Evolutionary conservation across 2,797 vertebrate genomes (phyloP).

Genomic region (Hapalemur alaotrensis): DNA sequence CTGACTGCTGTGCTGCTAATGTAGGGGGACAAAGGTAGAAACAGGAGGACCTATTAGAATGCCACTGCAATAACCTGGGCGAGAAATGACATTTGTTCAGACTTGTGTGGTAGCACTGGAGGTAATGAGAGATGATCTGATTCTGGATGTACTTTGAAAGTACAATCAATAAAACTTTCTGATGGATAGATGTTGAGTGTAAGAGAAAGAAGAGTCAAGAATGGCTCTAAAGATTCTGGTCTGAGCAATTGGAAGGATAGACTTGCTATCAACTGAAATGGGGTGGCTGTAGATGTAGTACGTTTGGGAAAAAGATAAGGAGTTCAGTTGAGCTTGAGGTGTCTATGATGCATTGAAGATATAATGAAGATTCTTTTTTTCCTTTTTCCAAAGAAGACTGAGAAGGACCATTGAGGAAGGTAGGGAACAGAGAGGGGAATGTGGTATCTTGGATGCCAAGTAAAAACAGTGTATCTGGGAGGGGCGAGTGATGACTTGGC

Average conservation of each 20-base stretch:
- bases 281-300: neutral
- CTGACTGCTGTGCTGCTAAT: neutral
- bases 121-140: neutral
- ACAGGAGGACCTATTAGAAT: neutral
- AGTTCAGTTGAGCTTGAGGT: neutral
- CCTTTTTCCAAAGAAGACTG: neutral
- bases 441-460: neutral
- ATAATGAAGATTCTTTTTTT: neutral
- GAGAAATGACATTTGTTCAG: neutral
- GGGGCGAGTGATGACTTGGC: neutral
- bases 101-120: neutral
- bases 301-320: neutral
- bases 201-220: neutral
- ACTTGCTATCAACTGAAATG: neutral
- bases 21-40: neutral
- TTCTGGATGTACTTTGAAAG: neutral
- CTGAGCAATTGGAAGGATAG: neutral
- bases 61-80: neutral
- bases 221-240: neutral
- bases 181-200: neutral
- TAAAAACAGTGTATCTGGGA: neutral
- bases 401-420: neutral
- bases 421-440: neutral
- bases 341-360: neutral
- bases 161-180: neutral